Percentiles rank a stretch among this genome's conserved stretches.
phyloP scores from a whole-genome alignment of 2,113 vertebrate genomes.

The Eulemur rufifrons region DNA sequence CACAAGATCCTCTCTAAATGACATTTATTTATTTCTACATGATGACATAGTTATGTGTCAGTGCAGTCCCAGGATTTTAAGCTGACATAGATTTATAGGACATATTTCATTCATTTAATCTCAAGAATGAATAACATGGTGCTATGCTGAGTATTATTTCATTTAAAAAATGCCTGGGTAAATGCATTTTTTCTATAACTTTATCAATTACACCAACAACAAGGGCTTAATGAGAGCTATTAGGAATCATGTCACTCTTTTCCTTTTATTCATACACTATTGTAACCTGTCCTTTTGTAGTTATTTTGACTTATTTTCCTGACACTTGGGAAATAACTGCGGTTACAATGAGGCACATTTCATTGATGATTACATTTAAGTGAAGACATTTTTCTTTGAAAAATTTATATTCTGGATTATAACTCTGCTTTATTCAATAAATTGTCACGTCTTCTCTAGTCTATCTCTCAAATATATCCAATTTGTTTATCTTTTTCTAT shows the following conservation, averaged over 20 bases:
- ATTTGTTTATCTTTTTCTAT: not conserved
- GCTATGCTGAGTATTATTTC: not conserved
- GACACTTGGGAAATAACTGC: constrained; percentile 3
- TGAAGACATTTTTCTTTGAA: not conserved
- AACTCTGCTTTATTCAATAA: not conserved
- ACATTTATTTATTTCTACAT: not conserved
- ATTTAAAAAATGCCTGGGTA: not conserved
- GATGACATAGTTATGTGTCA: not conserved
- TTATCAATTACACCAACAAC: not conserved
- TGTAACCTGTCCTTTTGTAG: not conserved
- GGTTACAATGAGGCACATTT: not conserved
- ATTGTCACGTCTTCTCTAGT: not conserved
- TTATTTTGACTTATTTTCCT: constrained; percentile 45
- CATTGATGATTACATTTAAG: not conserved
- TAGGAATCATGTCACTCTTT: not conserved
- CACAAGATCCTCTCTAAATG: not conserved
- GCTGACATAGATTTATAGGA: not conserved
- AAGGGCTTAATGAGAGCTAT: not conserved
- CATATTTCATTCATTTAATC: not conserved
- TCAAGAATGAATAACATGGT: not conserved
- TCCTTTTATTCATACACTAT: not conserved
- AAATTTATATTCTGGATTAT: not conserved
- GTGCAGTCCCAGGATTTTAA: not conserved
- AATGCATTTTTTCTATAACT: not conserved
- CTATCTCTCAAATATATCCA: not conserved